Evolutionary conservation across 2,888 invertebrate species (phyloP).

Genomic region (Aspidiotus destructor): DNA sequence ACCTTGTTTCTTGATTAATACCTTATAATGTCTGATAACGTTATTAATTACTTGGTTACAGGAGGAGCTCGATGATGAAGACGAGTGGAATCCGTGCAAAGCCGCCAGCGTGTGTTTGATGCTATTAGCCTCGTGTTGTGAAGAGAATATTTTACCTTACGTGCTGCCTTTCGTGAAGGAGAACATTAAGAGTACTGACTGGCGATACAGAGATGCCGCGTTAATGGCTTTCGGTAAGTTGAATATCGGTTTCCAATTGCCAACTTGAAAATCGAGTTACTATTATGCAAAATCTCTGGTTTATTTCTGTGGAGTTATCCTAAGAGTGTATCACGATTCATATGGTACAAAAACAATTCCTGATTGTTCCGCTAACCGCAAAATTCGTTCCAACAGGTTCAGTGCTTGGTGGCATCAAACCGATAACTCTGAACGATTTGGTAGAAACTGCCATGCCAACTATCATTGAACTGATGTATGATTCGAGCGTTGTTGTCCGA

Average conservation of each 20-base stretch:
- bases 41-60: slow-evolving; percentile 35
- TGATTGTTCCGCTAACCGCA: background rate
- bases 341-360: background rate
- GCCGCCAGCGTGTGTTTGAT: slow-evolving; percentile 98
- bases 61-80: slow-evolving; percentile 94
- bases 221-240: slow-evolving; percentile 90
- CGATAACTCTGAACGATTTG: slow-evolving; percentile 69
- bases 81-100: slow-evolving; percentile 99
- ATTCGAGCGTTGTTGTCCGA: slow-evolving; percentile 83
- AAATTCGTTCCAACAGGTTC: slow-evolving; percentile 40
- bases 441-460: slow-evolving; percentile 96
- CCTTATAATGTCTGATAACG: background rate
- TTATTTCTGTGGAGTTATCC: background rate
- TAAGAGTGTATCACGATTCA: background rate
- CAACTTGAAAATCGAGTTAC: background rate
- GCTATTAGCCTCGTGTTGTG: slow-evolving; percentile 93
- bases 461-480: slow-evolving; percentile 88
- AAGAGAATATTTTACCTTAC: slow-evolving; percentile 90
- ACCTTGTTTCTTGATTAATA: background rate
- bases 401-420: slow-evolving; percentile 84
- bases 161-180: slow-evolving; percentile 93
- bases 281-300: background rate
- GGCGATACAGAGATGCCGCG: slow-evolving; percentile 90
- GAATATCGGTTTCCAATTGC: background rate
- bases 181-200: slow-evolving; percentile 86